Percentiles rank a stretch among this genome's conserved stretches.
These are phyloP conservation scores for Oreochromis spilurus DNA, from an alignment of 2,113 vertebrate genomes.

Conservation along the genomic window DNA sequence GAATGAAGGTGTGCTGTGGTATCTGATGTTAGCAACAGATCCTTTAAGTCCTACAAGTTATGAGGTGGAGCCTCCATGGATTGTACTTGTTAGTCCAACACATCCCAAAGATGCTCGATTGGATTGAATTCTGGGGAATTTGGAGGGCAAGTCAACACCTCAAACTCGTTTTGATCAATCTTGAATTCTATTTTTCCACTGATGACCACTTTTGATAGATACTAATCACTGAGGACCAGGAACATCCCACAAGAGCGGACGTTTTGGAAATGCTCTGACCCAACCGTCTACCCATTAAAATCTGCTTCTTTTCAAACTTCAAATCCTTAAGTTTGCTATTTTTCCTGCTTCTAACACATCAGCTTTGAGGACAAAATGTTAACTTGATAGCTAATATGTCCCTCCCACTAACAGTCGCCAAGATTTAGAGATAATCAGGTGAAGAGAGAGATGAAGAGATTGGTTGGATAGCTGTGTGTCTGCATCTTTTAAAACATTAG, in stretches of 20 bases:
- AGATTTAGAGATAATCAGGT: background rate
- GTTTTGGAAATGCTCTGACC: background rate
- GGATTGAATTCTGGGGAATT: background rate
- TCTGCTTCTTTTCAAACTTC: background rate
- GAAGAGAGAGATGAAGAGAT: background rate
- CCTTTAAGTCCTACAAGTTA: background rate
- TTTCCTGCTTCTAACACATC: background rate
- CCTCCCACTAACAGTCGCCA: background rate
- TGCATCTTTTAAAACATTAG: background rate
- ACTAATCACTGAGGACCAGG: background rate
- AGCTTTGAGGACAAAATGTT: background rate
- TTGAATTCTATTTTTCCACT: background rate
- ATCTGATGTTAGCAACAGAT: background rate
- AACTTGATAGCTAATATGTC: background rate
- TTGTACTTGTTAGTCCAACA: background rate
- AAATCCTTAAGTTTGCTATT: background rate
- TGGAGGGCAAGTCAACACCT: background rate
- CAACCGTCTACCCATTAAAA: background rate
- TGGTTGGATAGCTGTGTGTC: background rate
- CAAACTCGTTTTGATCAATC: background rate
- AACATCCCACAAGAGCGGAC: background rate
- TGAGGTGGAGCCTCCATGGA: background rate
- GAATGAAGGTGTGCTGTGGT: background rate
- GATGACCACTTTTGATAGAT: background rate
- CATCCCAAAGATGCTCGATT: background rate